A percentile compares a stretch with the other conserved stretches of the same genome.
Evolutionary conservation across 2,888 invertebrate genomes (phyloP).

Genomic region (Apamea crenata): DNA sequence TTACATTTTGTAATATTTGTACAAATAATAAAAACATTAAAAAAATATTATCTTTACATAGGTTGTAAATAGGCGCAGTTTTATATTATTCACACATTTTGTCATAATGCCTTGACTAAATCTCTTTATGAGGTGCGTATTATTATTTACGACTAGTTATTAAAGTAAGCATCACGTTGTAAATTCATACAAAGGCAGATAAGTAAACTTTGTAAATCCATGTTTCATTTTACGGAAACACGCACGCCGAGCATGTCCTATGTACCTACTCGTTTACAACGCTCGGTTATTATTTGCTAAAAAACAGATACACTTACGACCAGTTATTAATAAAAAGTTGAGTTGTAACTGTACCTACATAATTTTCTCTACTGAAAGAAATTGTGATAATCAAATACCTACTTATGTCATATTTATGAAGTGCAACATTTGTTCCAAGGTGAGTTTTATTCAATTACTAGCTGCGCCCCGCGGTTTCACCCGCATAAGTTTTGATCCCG

Average conservation of each 20-base stretch:
- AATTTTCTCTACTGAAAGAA: background rate
- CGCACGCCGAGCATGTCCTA: constrained; percentile 58
- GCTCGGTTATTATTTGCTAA: background rate
- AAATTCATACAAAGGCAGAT: constrained; percentile 55
- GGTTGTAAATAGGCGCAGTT: background rate
- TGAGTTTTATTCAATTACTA: constrained; percentile 20
- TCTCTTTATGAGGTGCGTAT: constrained; percentile 54
- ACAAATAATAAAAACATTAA: background rate
- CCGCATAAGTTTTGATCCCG: too few relatives aligned
- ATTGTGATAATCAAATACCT: constrained; percentile 16
- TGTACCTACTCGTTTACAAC: constrained; percentile 1
- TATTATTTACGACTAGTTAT: constrained; percentile 55
- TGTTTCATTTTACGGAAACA: constrained; percentile 63
- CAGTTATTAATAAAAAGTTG: background rate
- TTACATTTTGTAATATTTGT: background rate
- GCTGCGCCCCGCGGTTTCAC: too few relatives aligned
- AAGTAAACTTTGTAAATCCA: constrained; percentile 47
- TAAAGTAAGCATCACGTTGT: constrained; percentile 53
- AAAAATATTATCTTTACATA: background rate
- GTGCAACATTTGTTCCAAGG: constrained; percentile 14
- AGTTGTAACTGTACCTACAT: background rate
- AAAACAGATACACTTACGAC: background rate
- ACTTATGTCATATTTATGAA: background rate
- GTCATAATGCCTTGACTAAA: constrained; percentile 42
- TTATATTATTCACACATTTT: constrained; percentile 17